Percentiles rank a stretch among this genome's conserved stretches.
Conservation (phyloP, 2,888 invertebrate genomes). For the Antheraea yamamai region DNA sequence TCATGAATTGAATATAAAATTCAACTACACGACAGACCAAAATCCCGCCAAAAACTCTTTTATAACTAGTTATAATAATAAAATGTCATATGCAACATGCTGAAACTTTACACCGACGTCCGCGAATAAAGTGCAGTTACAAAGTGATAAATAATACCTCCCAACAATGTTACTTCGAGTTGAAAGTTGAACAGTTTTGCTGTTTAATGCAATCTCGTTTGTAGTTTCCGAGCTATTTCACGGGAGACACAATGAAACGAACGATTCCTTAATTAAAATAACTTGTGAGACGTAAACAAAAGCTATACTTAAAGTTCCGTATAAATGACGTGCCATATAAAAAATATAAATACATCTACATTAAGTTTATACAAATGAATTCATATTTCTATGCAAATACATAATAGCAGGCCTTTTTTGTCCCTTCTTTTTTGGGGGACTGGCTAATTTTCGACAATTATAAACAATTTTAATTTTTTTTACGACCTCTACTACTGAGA, state of each 20-base stretch:
- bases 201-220: not conserved
- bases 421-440: too few relatives aligned
- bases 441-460: too few relatives aligned
- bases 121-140: not conserved
- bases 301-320: not conserved
- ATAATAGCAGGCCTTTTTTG: too few relatives aligned
- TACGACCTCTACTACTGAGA: too few relatives aligned
- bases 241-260: not conserved
- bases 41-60: not conserved
- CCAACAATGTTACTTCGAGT: not conserved
- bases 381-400: too few relatives aligned
- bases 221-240: conserved; percentile 1
- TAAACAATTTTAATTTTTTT: too few relatives aligned
- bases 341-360: too few relatives aligned
- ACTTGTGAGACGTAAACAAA: not conserved
- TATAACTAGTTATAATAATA: not conserved
- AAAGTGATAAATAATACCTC: conserved; percentile 5
- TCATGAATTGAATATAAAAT: too few relatives aligned
- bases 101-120: not conserved
- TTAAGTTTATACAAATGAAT: too few relatives aligned
- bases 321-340: too few relatives aligned
- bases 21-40: too few relatives aligned
- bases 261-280: not conserved
- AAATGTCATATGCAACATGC: not conserved
- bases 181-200: conserved; percentile 8